A percentile compares a stretch with the other conserved stretches of the same genome.
These are phyloP conservation scores for Seladonia tumulorum DNA, from an alignment of 2,888 invertebrate genomes.

Conservation along the genomic window DNA sequence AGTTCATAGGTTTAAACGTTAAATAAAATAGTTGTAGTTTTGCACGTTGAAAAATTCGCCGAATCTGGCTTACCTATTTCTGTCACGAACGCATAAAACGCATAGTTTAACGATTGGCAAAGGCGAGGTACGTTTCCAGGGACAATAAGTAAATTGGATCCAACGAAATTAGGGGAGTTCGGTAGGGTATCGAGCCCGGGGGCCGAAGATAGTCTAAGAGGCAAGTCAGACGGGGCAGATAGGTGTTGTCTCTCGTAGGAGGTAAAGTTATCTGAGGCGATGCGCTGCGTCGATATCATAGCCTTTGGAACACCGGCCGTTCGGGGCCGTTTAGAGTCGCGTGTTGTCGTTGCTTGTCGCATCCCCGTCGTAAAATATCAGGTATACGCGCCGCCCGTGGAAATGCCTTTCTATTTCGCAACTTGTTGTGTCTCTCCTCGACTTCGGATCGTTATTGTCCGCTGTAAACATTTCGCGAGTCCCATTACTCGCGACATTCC, in stretches of 20 bases:
- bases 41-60: no score
- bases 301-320: neutral
- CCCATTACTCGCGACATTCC: conserved; percentile 16
- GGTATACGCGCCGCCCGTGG: neutral
- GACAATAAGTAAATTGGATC: neutral
- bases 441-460: conserved; percentile 11
- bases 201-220: neutral
- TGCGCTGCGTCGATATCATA: neutral
- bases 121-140: neutral
- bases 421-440: conserved; percentile 6
- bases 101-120: neutral
- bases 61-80: no score
- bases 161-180: neutral
- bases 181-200: neutral
- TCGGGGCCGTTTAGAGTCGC: neutral
- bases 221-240: neutral
- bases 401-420: conserved; percentile 19
- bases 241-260: neutral
- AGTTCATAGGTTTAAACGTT: no score
- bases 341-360: neutral
- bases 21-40: no score
- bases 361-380: conserved; percentile 8
- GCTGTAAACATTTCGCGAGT: conserved; percentile 15
- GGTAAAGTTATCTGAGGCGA: neutral
- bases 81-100: neutral